These are phyloP conservation scores for Yponomeuta malinellus DNA, from an alignment of 2,888 invertebrate genomes.

Conservation along the genomic window DNA sequence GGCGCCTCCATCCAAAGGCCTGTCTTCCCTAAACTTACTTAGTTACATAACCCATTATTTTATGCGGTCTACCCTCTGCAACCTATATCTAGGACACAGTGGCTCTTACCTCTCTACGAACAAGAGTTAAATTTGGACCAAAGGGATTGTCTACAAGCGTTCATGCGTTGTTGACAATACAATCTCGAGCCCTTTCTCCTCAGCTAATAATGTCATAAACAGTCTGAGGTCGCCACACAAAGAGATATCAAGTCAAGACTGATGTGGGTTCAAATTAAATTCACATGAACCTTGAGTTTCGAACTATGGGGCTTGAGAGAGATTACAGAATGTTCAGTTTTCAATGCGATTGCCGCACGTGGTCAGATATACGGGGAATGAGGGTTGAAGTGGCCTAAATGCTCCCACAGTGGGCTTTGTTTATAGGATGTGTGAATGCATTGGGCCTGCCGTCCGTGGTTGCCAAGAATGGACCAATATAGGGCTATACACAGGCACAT, in stretches of 20 bases:
- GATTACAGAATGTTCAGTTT: not conserved
- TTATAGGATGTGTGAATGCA: too few species aligned
- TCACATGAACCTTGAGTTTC: not conserved
- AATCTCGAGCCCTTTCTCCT: too few species aligned
- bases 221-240: not conserved
- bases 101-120: not conserved
- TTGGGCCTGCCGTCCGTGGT: too few species aligned
- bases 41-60: not conserved
- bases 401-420: too few species aligned
- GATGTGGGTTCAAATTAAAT: conserved; percentile 3
- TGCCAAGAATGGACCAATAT: too few species aligned
- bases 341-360: too few species aligned
- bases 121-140: too few species aligned
- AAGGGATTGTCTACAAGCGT: too few species aligned
- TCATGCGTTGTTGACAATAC: too few species aligned
- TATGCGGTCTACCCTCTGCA: not conserved
- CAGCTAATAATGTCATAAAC: not conserved
- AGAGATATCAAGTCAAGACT: not conserved
- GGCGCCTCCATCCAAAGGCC: not conserved
- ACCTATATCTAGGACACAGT: too few species aligned
- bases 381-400: not conserved
- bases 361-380: too few species aligned
- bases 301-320: not conserved
- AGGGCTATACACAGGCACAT: too few species aligned
- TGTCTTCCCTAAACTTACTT: not conserved